phyloP scores from a whole-genome alignment of 2,113 vertebrate species.

The Ailuropoda melanoleuca region DNA sequence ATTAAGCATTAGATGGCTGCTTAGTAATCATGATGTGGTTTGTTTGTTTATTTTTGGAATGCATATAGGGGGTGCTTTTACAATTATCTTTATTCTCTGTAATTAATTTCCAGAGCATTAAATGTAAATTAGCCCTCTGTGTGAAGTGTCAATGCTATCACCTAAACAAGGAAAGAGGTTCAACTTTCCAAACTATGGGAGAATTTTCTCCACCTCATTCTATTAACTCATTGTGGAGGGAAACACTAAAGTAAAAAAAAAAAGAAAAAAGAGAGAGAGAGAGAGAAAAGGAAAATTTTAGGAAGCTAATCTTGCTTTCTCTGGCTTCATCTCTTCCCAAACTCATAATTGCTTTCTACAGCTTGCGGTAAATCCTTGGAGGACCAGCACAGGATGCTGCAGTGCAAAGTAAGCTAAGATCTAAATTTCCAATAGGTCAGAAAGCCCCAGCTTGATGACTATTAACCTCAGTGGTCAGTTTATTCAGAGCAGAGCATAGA shows the following conservation, averaged over 20 bases:
- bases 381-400: background rate
- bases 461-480: slow-evolving; percentile 65
- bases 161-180: slow-evolving; percentile 8
- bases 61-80: slow-evolving; percentile 7
- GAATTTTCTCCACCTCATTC: background rate
- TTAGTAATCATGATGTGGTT: slow-evolving; percentile 51
- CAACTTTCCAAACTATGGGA: background rate
- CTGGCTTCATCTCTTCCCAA: background rate
- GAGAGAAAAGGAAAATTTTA: background rate
- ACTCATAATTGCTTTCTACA: slow-evolving; percentile 50
- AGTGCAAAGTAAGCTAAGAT: slow-evolving; percentile 6
- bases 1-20: slow-evolving; percentile 55
- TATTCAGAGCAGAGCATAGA: slow-evolving; percentile 53
- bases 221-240: slow-evolving; percentile 17
- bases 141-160: slow-evolving; percentile 49
- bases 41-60: slow-evolving; percentile 67
- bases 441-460: slow-evolving; percentile 49
- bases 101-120: slow-evolving; percentile 79
- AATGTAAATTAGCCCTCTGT: slow-evolving; percentile 71
- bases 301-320: slow-evolving; percentile 19
- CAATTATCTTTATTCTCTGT: slow-evolving; percentile 73
- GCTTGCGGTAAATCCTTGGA: background rate
- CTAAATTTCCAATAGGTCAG: slow-evolving; percentile 49
- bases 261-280: too few relatives aligned
- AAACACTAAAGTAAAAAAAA: background rate